phyloP scores from a whole-genome alignment of 2,888 invertebrate genomes.

The Hyles lineata region DNA sequence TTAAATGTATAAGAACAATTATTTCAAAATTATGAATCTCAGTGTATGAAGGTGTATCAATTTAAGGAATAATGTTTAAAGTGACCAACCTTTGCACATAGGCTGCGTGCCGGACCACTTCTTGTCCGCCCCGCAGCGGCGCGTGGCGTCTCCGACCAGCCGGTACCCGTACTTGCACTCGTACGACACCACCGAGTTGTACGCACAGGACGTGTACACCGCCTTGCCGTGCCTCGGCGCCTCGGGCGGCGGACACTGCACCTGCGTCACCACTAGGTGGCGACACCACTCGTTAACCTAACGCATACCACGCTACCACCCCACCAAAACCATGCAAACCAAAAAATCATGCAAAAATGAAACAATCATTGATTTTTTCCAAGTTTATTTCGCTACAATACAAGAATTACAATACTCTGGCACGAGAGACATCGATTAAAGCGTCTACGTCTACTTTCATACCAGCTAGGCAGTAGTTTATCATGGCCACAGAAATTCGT shows the following conservation, averaged over 20 bases:
- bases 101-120: constrained; percentile 98
- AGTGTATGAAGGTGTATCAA: too few relatives aligned
- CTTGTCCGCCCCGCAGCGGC: constrained; percentile 96
- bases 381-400: constrained; percentile 74
- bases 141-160: constrained; percentile 94
- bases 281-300: constrained; percentile 78
- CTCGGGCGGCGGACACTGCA: constrained; percentile 96
- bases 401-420: constrained; percentile 68
- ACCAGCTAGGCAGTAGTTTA: constrained; percentile 76
- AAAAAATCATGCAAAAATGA: constrained; percentile 68
- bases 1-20: too few relatives aligned
- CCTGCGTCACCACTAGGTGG: constrained; percentile 93
- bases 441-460: constrained; percentile 73
- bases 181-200: constrained; percentile 97
- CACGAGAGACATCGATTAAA: constrained; percentile 67
- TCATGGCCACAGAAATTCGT: constrained; percentile 75
- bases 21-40: too few relatives aligned
- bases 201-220: constrained; percentile 95
- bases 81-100: constrained; percentile 91
- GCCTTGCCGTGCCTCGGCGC: constrained; percentile 97
- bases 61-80: constrained; percentile 2
- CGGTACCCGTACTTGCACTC: constrained; percentile 98
- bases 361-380: constrained; percentile 63
- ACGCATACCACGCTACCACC: constrained; percentile 56
- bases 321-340: constrained; percentile 39